A percentile compares a stretch with the other conserved stretches of the same genome.
These are phyloP conservation scores for Pomacea canaliculata DNA, from an alignment of 2,888 invertebrate genomes.

Conservation along the genomic window DNA sequence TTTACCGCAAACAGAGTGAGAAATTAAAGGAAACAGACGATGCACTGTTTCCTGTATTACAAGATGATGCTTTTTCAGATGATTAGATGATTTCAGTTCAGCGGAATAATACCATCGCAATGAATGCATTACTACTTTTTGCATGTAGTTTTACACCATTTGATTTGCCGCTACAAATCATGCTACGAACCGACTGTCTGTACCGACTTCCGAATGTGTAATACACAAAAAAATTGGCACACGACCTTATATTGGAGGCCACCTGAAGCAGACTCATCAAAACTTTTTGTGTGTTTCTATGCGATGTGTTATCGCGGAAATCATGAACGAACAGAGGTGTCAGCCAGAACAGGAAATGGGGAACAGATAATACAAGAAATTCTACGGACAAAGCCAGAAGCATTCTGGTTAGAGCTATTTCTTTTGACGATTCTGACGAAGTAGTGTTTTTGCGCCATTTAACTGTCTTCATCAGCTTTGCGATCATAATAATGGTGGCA, in stretches of 20 bases:
- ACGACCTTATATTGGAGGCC: conserved; percentile 4
- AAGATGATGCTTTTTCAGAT: too few species aligned
- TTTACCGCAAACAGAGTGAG: too few species aligned
- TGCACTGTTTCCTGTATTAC: too few species aligned
- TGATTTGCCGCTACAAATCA: too few species aligned
- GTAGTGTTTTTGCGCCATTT: background rate
- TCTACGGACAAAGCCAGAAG: conserved; percentile 14
- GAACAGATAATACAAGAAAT: conserved; percentile 7
- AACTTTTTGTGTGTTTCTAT: background rate
- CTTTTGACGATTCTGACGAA: background rate
- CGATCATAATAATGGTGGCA: conserved; percentile 5
- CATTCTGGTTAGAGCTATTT: conserved; percentile 16
- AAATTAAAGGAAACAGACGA: too few species aligned
- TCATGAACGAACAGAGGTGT: conserved; percentile 6
- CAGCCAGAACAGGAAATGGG: conserved; percentile 1
- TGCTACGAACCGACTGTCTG: background rate
- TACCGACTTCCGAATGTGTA: conserved; percentile 7
- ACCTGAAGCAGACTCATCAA: conserved; percentile 5
- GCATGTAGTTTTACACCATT: too few species aligned
- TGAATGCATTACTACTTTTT: too few species aligned
- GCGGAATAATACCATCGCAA: too few species aligned
- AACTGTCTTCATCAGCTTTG: conserved; percentile 7
- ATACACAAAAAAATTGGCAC: conserved; percentile 18
- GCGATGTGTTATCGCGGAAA: background rate
- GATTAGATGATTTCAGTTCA: too few species aligned